Base-by-base conservation (phyloP, 2,797 vertebrate genomes). In the Bovichtus variegatus region DNA sequence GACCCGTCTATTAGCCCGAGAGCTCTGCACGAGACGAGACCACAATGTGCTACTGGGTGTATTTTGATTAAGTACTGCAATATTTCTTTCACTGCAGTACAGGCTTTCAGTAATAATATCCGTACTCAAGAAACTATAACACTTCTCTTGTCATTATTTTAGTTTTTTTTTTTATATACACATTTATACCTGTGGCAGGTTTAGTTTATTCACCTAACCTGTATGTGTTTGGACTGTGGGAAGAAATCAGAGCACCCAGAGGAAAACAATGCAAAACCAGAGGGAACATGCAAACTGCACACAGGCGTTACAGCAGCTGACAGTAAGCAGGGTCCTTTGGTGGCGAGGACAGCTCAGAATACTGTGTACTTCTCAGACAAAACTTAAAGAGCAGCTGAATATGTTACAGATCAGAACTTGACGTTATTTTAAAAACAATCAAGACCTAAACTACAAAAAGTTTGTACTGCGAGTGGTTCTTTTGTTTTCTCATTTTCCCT, bases 21-120 rank as follows among this genome's bases (percentile, higher is more conserved):
- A 74, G 65, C 71, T 65, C 54, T 49, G 43, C 40, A 63, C 41
- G 40, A 76, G 18, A 67, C 74, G 36, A 75, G 59, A 47, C 54
- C 21, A 36, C 36, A 55, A 15, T 34, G 40, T 50, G 47, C 23
- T 4, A n/a, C n/a, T 9, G 46, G 31, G 16, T 16, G 54, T 36
- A 38, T 71, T 65, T 66, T 51, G 16, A 78, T 63, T 60, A 31
- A 64, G n/a, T 19, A 3, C 50, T 29, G 58, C 43, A 29, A 50
- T 41, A 49, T 58, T 47, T 64, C 6, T 65, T 59, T 54, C 29
- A 72, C 13, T 34, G 51, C 13, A 54, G 25, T n/a, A 16, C 15
- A 71, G 12, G 6, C 0, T 10, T 46, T 6, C 18, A 21, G 21
- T 4, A n/a, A 38, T 13, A 55, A 55, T 6, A 50, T 38, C 15